Percentiles rank a stretch among this genome's conserved stretches.
These are phyloP conservation scores for Epizoanthus rinbou DNA, from an alignment of 92 coral and sea anemone genomes.

Conservation along the genomic window DNA sequence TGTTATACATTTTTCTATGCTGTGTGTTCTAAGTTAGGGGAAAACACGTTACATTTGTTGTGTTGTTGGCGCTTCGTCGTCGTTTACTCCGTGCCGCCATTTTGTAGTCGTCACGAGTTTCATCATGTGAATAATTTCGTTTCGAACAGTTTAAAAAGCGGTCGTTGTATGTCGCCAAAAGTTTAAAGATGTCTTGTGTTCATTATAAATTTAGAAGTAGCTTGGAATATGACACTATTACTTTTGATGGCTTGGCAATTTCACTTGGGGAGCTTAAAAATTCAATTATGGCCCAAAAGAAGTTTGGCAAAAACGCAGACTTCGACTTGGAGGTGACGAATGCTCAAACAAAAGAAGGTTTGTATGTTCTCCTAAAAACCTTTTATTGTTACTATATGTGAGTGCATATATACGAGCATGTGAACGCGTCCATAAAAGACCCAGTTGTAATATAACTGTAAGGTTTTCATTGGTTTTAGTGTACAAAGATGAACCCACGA, in stretches of 20 bases:
- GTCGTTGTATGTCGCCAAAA: background rate
- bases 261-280: constrained; percentile 95
- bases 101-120: constrained; percentile 1
- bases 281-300: constrained; percentile 93
- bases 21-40: background rate
- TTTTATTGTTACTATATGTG: background rate
- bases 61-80: background rate
- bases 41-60: background rate
- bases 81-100: constrained; percentile 13
- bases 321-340: constrained; percentile 96
- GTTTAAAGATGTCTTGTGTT: constrained; percentile 84
- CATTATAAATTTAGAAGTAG: constrained; percentile 98
- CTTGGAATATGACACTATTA: constrained; percentile 94
- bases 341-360: constrained; percentile 98
- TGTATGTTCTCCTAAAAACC: background rate
- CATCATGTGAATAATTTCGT: background rate
- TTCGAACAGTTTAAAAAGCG: background rate
- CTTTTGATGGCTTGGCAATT: constrained; percentile 95
- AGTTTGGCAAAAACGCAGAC: constrained; percentile 86
- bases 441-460: background rate
- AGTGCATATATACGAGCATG: background rate
- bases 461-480: constrained; percentile 48
- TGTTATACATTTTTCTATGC: background rate
- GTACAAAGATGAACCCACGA: constrained; percentile 89
- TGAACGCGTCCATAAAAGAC: background rate